Conservation (phyloP, 2,888 invertebrate genomes). For the Nasonovia ribisnigri region DNA sequence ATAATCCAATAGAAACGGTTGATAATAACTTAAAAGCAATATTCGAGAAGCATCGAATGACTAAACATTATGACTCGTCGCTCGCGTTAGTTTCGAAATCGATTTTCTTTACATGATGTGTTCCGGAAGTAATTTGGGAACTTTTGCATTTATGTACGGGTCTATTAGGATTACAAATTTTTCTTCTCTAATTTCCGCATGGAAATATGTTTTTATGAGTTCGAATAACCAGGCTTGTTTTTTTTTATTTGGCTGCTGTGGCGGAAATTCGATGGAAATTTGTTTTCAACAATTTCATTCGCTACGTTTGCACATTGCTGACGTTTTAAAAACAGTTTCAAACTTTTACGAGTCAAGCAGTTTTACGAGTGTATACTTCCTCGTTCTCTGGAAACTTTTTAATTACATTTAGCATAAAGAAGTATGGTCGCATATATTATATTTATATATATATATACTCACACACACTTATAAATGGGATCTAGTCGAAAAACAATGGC, state of each 20-base stretch:
- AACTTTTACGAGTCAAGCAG: constrained; percentile 29
- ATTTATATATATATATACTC: background rate
- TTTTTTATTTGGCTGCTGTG: background rate
- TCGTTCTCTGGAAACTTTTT: constrained; percentile 26
- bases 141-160: background rate
- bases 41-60: background rate
- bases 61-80: background rate
- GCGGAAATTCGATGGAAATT: constrained; percentile 44
- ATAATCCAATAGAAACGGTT: background rate
- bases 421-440: background rate
- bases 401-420: constrained; percentile 46
- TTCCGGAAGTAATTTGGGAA: constrained; percentile 32
- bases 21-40: background rate
- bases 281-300: constrained; percentile 41
- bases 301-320: constrained; percentile 33
- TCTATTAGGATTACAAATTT: background rate
- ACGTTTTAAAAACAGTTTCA: constrained; percentile 52
- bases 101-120: constrained; percentile 3
- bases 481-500: constrained; percentile 49
- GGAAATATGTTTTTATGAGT: constrained; percentile 25
- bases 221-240: background rate
- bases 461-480: constrained; percentile 28
- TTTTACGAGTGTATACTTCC: constrained; percentile 44
- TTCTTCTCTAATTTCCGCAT: constrained; percentile 37
- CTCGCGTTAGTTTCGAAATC: background rate